Evolutionary conservation across 2,888 invertebrate species (phyloP), one percentile per base, ranked within the genome.

Genomic region (Aphodius sticticus): DNA sequence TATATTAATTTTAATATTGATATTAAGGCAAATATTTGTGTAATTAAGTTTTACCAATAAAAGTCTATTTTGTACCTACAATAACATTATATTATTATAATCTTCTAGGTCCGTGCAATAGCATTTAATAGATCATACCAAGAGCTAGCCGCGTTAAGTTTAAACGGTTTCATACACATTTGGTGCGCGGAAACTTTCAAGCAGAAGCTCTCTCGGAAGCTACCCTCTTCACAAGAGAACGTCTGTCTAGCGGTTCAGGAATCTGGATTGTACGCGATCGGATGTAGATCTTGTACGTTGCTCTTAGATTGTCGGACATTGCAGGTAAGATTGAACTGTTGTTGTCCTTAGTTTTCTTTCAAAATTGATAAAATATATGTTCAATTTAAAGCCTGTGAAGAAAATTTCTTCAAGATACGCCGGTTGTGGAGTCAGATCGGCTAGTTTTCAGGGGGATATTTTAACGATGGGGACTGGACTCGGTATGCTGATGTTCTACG

Each of bases 111-210:
- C 36, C 93, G 98, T 82, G 97, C 98, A 16, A 89, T 99, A 69
- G 95, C 96, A 16, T 98, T 96, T 88, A 97, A 98, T 90, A 92
- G 94, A 84, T 93, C 93, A 16, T 95, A 95, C 89, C 93, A 95
- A 84, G 97, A 98, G 90, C 93, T 98, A 80, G 97, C 97, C 0
- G 97, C 97, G 9, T 91, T 98, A 2, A 97, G 97, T 0, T 91
- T 98, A 9, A 98, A 98, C 90, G 97, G 97, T 0, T 97, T 95
- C 89, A 96, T 98, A 87, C 98, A 98, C 90, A 94, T 98, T 84
- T 98, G 97, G 94, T 96, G 94, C 90, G 96, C 97, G 0, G 95
- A 96, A 89, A 94, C 94, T 12, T 97, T 98, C 89, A 93, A 93
- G 81, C 97, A 97, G 91, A 96, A 95, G 87, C 92, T 96, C 84